phyloP scores from a whole-genome alignment of 2,113 vertebrate genomes.

The Tupaia chinensis region DNA sequence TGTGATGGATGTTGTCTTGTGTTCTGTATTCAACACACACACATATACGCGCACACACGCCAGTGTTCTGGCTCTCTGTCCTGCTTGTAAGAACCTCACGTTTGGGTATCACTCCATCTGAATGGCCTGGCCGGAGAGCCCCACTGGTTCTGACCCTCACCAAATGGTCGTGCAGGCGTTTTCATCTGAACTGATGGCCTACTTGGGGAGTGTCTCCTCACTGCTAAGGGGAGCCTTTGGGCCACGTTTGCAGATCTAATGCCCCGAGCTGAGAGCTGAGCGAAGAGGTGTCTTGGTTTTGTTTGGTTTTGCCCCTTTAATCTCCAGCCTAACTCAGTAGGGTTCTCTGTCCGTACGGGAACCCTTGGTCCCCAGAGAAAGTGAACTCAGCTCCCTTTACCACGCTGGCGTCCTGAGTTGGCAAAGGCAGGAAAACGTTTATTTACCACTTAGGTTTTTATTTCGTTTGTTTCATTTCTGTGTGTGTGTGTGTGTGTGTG shows the following conservation, averaged over 20 bases:
- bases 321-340: not conserved
- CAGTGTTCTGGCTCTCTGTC: not conserved
- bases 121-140: not conserved
- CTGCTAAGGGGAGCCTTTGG: not conserved
- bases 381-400: not conserved
- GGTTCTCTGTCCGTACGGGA: not conserved
- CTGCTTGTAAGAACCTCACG: not conserved
- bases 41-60: too few species aligned
- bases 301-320: conserved; percentile 11
- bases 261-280: not conserved
- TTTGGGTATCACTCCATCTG: not conserved
- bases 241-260: not conserved
- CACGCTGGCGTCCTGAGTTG: not conserved
- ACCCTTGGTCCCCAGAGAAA: not conserved
- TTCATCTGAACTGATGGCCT: not conserved
- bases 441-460: not conserved
- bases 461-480: not conserved
- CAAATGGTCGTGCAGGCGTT: not conserved
- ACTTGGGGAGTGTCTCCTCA: not conserved
- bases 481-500: not conserved
- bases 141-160: not conserved
- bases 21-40: not conserved
- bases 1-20: not conserved
- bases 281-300: not conserved
- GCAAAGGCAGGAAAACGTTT: not conserved